Conservation (phyloP, 2,113 vertebrate species). For the Thamnaconus septentrionalis region DNA sequence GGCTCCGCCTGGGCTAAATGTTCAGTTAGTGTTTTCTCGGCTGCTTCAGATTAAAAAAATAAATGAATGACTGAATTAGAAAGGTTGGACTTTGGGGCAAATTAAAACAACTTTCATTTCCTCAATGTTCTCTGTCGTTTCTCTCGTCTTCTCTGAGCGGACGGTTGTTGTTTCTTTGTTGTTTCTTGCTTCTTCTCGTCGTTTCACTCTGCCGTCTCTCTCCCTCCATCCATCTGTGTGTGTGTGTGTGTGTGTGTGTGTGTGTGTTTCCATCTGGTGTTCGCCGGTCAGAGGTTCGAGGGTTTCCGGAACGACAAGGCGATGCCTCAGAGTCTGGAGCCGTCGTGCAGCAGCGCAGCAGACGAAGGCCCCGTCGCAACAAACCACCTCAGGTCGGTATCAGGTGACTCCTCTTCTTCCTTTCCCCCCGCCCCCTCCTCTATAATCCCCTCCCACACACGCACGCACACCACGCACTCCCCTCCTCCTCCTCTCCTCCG, state of each 20-base stretch:
- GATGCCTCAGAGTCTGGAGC: conserved; percentile 92
- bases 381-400: conserved; percentile 86
- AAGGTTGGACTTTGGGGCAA: too few species aligned
- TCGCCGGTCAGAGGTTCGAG: conserved; percentile 85
- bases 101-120: too few species aligned
- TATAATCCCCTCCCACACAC: too few species aligned
- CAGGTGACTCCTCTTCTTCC: background rate
- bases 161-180: background rate
- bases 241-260: too few species aligned
- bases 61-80: too few species aligned
- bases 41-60: too few species aligned
- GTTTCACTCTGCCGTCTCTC: conserved; percentile 39
- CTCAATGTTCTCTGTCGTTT: background rate
- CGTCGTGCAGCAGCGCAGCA: conserved; percentile 84
- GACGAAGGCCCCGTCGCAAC: conserved; percentile 79
- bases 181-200: conserved; percentile 19
- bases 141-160: conserved; percentile 12
- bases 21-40: too few species aligned
- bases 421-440: background rate
- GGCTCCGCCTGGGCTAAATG: too few species aligned
- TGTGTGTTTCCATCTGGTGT: conserved; percentile 28
- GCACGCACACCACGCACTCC: too few species aligned
- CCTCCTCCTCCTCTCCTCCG: too few species aligned
- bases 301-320: conserved; percentile 93
- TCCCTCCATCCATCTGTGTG: conserved; percentile 17